Base-by-base conservation (phyloP, 2,888 invertebrate species). In the Protonemura montana region DNA sequence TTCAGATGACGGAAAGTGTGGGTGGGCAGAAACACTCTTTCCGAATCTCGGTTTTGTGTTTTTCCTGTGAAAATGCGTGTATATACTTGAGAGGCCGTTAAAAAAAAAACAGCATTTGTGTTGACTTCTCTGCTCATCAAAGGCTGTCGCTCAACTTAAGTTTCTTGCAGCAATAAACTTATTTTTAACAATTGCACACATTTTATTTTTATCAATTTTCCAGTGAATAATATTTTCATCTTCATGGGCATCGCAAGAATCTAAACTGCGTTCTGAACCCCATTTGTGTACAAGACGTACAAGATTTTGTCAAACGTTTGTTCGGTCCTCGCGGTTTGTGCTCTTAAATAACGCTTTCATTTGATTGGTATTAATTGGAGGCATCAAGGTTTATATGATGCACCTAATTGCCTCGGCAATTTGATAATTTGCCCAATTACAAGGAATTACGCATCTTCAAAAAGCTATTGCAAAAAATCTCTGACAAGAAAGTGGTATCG, bases 31-130 rank as follows among this genome's bases (percentile, higher is more conserved):
- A 59, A 2, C 59, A 59, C 59, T 27, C 78, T 78, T 26, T 78
- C 26, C 26, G 27, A 78, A 13, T 78, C 78, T 78, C 7, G 26
- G 28, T 78, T 26, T 78, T 28, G 78, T 78, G 78, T 78, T 78
- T 78, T 78, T 28, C 10, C 78, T 78, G 78, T 78, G 78, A 78
- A 78, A 78, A 78, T 13, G 27, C n/a, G 78, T 78, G 10, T 78
- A 59, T 59, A 78, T 78, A 28, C 27, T 78, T 78, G 28, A 25
- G 26, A 78, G 78, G 3, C 78, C 78, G 27, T 78, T 78, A 78
- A 78, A 78, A 35, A 78, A 78, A 35, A 59, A 59, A 21, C 59
- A 21, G 21, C 21, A 10, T 59, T 59, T 59, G 59, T 59, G 59
- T 21, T 59, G 59, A 59, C 21, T 59, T 13, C 21, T 16, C 59